Evolutionary conservation across 2,888 invertebrate genomes (phyloP).

Genomic region (Tipula unca): DNA sequence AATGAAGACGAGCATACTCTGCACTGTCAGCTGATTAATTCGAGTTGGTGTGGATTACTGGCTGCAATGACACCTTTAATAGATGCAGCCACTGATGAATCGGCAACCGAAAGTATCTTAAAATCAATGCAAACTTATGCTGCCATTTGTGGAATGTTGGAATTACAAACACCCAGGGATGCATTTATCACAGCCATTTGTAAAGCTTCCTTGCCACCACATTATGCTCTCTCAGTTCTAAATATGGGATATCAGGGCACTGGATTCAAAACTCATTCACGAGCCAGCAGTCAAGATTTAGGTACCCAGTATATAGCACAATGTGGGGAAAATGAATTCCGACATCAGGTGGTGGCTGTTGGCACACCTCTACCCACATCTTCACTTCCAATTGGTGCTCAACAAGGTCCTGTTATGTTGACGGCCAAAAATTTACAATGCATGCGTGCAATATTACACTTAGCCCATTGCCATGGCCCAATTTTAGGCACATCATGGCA

Average conservation of each 20-base stretch:
- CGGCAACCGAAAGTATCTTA: conserved; percentile 81
- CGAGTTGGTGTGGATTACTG: conserved; percentile 91
- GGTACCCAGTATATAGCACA: conserved; percentile 45
- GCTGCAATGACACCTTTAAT: conserved; percentile 86
- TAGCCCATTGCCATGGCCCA: conserved; percentile 88
- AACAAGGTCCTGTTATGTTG: conserved; percentile 71
- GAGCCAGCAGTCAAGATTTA: conserved; percentile 46
- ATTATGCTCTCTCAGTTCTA: conserved; percentile 85
- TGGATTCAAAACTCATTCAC: conserved; percentile 41
- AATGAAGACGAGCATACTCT: conserved; percentile 42
- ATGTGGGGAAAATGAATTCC: conserved; percentile 60
- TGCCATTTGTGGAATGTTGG: conserved; percentile 78
- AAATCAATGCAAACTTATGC: conserved; percentile 87
- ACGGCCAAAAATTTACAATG: conserved; percentile 97
- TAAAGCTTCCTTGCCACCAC: conserved; percentile 91
- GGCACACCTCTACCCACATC: conserved; percentile 90
- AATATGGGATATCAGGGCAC: conserved; percentile 53
- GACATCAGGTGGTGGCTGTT: conserved; percentile 92
- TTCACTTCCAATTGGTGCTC: conserved; percentile 59
- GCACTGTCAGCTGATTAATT: conserved; percentile 73
- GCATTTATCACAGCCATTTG: conserved; percentile 92
- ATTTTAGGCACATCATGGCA: conserved; percentile 93
- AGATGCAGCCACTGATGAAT: conserved; percentile 93
- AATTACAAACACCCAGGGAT: conserved; percentile 72
- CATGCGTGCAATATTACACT: conserved; percentile 80